These are phyloP conservation scores for Vanacampus margaritifer DNA, from an alignment of 2,113 vertebrate species.

Conservation along the genomic window DNA sequence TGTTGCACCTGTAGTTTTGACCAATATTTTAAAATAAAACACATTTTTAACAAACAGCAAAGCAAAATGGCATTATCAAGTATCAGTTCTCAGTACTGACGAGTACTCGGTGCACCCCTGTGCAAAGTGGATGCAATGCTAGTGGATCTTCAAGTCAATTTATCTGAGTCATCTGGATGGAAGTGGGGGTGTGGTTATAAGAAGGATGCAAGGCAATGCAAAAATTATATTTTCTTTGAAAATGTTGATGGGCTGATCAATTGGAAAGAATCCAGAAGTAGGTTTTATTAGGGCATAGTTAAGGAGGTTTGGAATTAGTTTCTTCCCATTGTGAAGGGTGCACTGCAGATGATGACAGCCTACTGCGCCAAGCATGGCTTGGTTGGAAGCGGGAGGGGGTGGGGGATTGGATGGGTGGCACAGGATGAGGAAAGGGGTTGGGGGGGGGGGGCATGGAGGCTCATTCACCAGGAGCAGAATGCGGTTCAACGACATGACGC, in stretches of 20 bases:
- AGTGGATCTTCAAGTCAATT: constrained; percentile 41
- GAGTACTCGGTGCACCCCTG: no score
- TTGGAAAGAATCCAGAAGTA: constrained; percentile 1
- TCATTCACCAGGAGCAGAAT: constrained; percentile 68
- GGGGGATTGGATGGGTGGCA: constrained; percentile 42
- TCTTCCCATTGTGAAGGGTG: constrained; percentile 44
- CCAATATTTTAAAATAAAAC: no score
- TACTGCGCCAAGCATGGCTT: constrained; percentile 73
- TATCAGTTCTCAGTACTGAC: no score
- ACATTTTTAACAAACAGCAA: no score
- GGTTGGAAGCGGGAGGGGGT: constrained; percentile 65
- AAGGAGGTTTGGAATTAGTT: not conserved
- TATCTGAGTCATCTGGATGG: constrained; percentile 49
- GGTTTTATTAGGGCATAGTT: not conserved
- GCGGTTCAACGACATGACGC: constrained; percentile 66
- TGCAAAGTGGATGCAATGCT: constrained; percentile 14
- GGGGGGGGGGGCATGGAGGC: constrained; percentile 40
- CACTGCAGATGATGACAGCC: constrained; percentile 69
- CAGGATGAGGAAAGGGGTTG: constrained; percentile 40
- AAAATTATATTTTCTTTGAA: not conserved
- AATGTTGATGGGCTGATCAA: not conserved
- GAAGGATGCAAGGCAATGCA: not conserved
- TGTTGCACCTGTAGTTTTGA: no score
- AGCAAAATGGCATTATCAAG: no score
- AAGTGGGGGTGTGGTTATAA: not conserved